Conservation (phyloP, 2,888 invertebrate species). For the Pseudoips prasinana region DNA sequence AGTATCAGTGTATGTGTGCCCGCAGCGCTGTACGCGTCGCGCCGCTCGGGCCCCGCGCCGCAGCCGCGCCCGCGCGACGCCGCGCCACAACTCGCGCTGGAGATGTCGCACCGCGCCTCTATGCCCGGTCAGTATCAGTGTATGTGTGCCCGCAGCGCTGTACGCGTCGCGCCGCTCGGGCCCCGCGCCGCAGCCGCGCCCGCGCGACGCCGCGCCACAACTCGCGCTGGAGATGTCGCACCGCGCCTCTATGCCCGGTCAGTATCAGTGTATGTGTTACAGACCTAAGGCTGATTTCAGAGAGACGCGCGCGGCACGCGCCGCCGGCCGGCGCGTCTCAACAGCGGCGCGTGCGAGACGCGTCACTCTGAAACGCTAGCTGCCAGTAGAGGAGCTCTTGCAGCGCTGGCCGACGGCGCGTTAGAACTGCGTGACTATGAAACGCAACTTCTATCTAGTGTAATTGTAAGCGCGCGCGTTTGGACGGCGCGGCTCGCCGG, state of each 20-base stretch:
- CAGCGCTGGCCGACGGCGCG: too few relatives aligned
- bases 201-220: constrained; percentile 28
- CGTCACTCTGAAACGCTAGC: too few relatives aligned
- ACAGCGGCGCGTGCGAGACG: constrained; percentile 43
- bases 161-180: constrained; percentile 12
- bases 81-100: constrained; percentile 38
- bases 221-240: constrained; percentile 44
- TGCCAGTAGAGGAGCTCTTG: too few relatives aligned
- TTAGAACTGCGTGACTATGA: too few relatives aligned
- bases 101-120: constrained; percentile 47
- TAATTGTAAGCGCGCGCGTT: not conserved
- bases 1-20: constrained; percentile 3
- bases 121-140: constrained; percentile 36
- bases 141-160: constrained; percentile 11
- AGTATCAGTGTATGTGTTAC: not conserved
- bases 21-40: constrained; percentile 9
- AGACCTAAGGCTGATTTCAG: too few relatives aligned
- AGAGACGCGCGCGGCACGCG: too few relatives aligned
- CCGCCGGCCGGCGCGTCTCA: constrained; percentile 28
- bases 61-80: constrained; percentile 29
- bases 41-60: constrained; percentile 22
- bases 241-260: constrained; percentile 49
- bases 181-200: constrained; percentile 19
- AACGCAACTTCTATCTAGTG: too few relatives aligned
- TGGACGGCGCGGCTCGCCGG: too few relatives aligned